Conservation (phyloP, 2,113 vertebrate species). For the Rhipidura dahli region DNA sequence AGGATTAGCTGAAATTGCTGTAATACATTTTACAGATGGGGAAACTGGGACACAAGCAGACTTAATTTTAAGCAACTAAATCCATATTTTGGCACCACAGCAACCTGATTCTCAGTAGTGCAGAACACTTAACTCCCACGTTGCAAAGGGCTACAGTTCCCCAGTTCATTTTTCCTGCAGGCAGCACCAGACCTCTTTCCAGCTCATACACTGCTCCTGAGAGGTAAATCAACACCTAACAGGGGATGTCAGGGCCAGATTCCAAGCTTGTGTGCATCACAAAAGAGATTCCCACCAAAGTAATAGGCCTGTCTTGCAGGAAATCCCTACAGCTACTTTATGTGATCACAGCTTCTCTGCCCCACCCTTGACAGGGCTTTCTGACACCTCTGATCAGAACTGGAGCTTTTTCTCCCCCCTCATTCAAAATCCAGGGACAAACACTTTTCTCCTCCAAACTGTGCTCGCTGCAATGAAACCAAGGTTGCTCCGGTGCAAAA, state of each 20-base stretch:
- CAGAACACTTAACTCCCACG: not conserved
- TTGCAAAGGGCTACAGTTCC: not conserved
- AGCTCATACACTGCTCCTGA: not conserved
- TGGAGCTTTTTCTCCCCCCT: not conserved
- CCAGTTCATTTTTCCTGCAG: not conserved
- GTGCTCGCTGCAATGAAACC: not conserved
- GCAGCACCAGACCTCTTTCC: not conserved
- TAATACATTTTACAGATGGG: slow-evolving; percentile 55
- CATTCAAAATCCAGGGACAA: not conserved
- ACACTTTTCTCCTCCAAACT: not conserved
- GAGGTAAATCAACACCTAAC: not conserved
- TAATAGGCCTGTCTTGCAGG: fast-evolving
- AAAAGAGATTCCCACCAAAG: not conserved
- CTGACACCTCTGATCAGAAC: not conserved
- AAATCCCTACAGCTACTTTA: not conserved
- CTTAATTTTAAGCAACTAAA: slow-evolving; percentile 57
- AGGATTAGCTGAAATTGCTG: slow-evolving; percentile 59
- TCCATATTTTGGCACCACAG: slow-evolving; percentile 50
- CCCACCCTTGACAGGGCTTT: not conserved
- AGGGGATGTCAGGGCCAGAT: not conserved
- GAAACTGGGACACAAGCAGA: slow-evolving; percentile 47
- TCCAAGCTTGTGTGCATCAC: too few species aligned
- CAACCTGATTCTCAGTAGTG: not conserved
- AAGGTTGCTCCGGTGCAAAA: not conserved
- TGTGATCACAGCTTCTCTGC: not conserved